phyloP scores from a whole-genome alignment of 2,888 invertebrate species.

The Agapostemon virescens region DNA sequence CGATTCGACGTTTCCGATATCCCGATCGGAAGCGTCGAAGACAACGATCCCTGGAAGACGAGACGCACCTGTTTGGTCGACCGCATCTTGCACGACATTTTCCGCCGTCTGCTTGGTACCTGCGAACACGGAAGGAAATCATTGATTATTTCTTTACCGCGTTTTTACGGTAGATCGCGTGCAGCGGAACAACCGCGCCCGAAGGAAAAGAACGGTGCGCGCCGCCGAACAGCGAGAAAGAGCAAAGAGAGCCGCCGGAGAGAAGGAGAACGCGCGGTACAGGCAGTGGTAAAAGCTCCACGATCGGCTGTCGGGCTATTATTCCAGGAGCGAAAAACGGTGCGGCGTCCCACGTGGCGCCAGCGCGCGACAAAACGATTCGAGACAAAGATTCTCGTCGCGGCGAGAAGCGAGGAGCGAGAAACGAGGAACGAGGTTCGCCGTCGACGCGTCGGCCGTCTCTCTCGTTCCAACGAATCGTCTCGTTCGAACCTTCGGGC shows the following conservation, averaged over 20 bases:
- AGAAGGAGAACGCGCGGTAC: slow-evolving; percentile 7
- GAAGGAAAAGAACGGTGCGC: slow-evolving; percentile 10
- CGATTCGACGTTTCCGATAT: no score
- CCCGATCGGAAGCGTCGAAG: not conserved
- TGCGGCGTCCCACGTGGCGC: slow-evolving; percentile 7
- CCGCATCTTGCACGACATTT: slow-evolving; percentile 69
- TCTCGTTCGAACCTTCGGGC: not conserved
- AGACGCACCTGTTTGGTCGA: slow-evolving; percentile 70
- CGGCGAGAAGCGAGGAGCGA: not conserved
- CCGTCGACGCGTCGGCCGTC: not conserved
- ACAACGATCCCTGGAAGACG: not conserved
- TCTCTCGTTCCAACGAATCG: slow-evolving; percentile 2
- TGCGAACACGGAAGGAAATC: slow-evolving; percentile 47
- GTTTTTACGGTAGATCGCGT: not conserved
- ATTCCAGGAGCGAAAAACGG: slow-evolving; percentile 41
- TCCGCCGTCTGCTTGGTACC: slow-evolving; percentile 63
- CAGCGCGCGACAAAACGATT: not conserved
- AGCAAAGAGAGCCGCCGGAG: not conserved
- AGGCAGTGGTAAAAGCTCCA: slow-evolving; percentile 31
- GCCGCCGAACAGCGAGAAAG: not conserved
- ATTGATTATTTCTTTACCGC: slow-evolving; percentile 11
- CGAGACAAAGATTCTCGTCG: slow-evolving; percentile 1
- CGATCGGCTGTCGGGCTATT: slow-evolving; percentile 13
- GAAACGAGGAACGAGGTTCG: not conserved
- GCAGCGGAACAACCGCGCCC: not conserved